Base-by-base conservation (phyloP, 2,797 vertebrate species). In the Bradypus variegatus region DNA sequence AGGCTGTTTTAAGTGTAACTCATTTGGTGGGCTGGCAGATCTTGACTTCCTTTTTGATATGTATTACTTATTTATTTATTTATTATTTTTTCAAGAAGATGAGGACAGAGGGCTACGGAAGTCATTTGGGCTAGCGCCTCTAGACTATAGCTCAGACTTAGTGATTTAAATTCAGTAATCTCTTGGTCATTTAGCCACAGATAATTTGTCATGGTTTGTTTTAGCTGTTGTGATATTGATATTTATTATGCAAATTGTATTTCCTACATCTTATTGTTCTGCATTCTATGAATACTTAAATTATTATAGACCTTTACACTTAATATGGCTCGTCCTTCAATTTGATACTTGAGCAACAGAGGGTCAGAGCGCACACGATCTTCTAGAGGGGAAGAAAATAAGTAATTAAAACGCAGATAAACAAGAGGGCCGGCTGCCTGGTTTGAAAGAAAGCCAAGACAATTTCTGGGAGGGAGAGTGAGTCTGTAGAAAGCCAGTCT, bases 211-310 rank as follows among this genome's bases (percentile, higher is more conserved):
- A 96, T 48, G 97, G 96, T 97, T 97, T 96, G 96, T 96, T 98
- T 98, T 97, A 97, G 96, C 96, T 95, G 96, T 97, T 97, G 96
- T 91, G 96, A 97, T 98, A 97, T 95, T 96, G 97, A 96, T 98
- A 97, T 98, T 97, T 98, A 97, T 97, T 97, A 97, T 97, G 97
- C 97, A 97, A 97, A 98, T 97, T 96, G 96, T 96, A 95, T 97
- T 97, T 96, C 97, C 96, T 95, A 95, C 97, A 96, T 96, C 97
- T 97, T 95, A 97, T 97, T 97, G 97, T 97, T 97, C 95, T 93
- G 94, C 94, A 69, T 95, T 95, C 97, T 97, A 91, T 62, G 97
- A 97, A 97, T 97, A 95, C 96, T 96, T 93, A 95, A 96, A 96
- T 97, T 96, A 96, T 96, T 96, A 95, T 94, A 97, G 97, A 96